Evolutionary conservation across 2,888 invertebrate species (phyloP), one percentile per base, ranked within the genome.

Genomic region (Oscheius sp.): DNA sequence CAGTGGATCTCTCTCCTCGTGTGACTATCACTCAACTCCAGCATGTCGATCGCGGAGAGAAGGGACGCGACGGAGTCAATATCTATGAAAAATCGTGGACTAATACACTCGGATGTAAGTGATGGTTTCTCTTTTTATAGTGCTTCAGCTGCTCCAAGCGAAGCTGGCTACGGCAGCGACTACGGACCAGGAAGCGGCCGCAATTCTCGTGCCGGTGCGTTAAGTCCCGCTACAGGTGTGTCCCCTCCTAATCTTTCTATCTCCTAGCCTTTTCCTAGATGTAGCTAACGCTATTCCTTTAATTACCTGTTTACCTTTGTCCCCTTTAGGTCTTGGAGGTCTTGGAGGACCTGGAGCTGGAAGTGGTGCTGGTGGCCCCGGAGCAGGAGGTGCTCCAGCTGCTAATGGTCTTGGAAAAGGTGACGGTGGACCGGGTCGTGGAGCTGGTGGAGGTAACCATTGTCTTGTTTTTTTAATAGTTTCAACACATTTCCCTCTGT

Each of bases 1-100:
- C 84, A 2, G 71, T 74, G 1, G 85, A 85, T 61, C 68, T 83
- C 28, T 75, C 80, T 26, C 84, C 84, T 20, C 70, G 73, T n/a
- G 82, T 84, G 5, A 79, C 80, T 6, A 78, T 84, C 9, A 85
- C 81, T 24, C 81, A 85, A 51, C 79, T 84, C 36, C 77, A 82
- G 30, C 76, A 80, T 41, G 80, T 84, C 12, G 84, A 84, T 36
- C 71, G 81, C 33, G 80, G 82, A 64, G 73, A 64, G 14, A 77
- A 73, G 32, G 85, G 85, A 12, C 77, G 75, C 9, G 81, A 74
- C 33, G 85, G 84, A 17, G 71, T 80, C 20, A 80, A 77, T 50
- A 74, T 85, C 41, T 77, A 77, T 61, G 82, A 85, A 51, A 83
- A 82, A 65, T 78, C 73, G 30, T 84, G 84, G 84, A 77, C 78